Conservation (phyloP, 1,140 invertebrate species). For the Aphelinus certus region DNA sequence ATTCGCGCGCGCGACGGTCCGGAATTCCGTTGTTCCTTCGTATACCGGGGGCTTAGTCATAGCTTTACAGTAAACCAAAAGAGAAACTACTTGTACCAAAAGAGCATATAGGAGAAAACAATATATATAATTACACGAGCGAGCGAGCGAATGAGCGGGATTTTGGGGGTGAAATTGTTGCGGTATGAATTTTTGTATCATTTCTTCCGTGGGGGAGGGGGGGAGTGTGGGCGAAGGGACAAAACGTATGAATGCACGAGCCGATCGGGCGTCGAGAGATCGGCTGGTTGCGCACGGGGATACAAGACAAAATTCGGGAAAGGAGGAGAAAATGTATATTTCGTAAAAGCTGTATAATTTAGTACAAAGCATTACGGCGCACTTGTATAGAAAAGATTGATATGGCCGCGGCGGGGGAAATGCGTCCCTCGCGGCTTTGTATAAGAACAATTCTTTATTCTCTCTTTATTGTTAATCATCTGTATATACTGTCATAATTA, state of each 20-base stretch:
- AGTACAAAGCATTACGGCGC: slow-evolving; percentile 52
- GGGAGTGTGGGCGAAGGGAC: too few relatives aligned
- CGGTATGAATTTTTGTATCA: slow-evolving; percentile 25
- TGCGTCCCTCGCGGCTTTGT: slow-evolving; percentile 30
- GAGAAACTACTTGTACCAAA: slow-evolving; percentile 51
- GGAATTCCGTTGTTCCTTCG: slow-evolving; percentile 14
- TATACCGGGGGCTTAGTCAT: slow-evolving; percentile 54
- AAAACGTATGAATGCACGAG: too few relatives aligned
- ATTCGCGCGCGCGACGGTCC: too few relatives aligned
- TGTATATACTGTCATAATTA: slow-evolving; percentile 66
- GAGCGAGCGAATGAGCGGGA: slow-evolving; percentile 29
- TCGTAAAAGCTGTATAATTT: slow-evolving; percentile 53
- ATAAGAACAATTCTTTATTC: slow-evolving; percentile 42
- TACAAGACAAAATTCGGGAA: slow-evolving; percentile 21
- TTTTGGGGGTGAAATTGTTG: slow-evolving; percentile 8
- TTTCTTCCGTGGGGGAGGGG: neutral
- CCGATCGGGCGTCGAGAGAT: too few relatives aligned
- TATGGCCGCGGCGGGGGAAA: slow-evolving; percentile 26
- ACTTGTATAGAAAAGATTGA: slow-evolving; percentile 47
- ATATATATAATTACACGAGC: slow-evolving; percentile 33
- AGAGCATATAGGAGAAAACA: slow-evolving; percentile 39
- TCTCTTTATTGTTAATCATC: slow-evolving; percentile 61
- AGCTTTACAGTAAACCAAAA: slow-evolving; percentile 62
- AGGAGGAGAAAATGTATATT: slow-evolving; percentile 48
- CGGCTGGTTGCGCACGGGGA: neutral